These are phyloP conservation scores for Hydropsyche betteni DNA, from an alignment of 2,888 invertebrate species.

Conservation along the genomic window DNA sequence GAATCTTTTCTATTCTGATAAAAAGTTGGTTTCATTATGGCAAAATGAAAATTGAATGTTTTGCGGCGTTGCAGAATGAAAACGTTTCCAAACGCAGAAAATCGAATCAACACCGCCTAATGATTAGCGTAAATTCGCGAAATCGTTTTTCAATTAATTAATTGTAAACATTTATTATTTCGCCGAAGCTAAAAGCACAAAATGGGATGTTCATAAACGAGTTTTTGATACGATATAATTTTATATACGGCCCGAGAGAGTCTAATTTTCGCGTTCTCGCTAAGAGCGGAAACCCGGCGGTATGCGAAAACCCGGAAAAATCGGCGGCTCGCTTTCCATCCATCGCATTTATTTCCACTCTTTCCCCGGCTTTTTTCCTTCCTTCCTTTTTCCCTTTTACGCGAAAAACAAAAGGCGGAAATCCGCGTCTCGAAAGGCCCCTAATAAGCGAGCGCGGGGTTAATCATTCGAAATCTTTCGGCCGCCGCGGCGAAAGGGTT, in stretches of 20 bases:
- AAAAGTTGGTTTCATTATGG: neutral
- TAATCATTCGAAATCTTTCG: too few species aligned
- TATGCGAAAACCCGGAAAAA: slow-evolving; percentile 3
- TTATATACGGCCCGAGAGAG: neutral
- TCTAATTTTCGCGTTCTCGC: too few species aligned
- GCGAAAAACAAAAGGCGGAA: too few species aligned
- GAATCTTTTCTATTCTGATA: neutral
- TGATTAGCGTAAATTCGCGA: slow-evolving; percentile 1
- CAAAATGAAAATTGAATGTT: neutral
- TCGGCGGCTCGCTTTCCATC: neutral
- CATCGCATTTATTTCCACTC: neutral
- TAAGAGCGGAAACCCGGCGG: neutral
- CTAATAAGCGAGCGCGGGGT: too few species aligned
- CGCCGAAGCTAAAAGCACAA: too few species aligned
- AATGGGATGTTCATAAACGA: too few species aligned
- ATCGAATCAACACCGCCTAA: neutral
- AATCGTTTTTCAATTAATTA: neutral
- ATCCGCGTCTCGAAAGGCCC: too few species aligned
- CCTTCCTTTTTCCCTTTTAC: too few species aligned
- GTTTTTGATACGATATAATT: too few species aligned
- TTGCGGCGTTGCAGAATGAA: neutral
- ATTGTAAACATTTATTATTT: too few species aligned
- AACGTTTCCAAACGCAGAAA: neutral
- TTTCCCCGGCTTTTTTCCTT: neutral
- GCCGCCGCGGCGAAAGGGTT: too few species aligned